Conservation (phyloP, 2,888 invertebrate genomes). For the Pteria penguin region DNA sequence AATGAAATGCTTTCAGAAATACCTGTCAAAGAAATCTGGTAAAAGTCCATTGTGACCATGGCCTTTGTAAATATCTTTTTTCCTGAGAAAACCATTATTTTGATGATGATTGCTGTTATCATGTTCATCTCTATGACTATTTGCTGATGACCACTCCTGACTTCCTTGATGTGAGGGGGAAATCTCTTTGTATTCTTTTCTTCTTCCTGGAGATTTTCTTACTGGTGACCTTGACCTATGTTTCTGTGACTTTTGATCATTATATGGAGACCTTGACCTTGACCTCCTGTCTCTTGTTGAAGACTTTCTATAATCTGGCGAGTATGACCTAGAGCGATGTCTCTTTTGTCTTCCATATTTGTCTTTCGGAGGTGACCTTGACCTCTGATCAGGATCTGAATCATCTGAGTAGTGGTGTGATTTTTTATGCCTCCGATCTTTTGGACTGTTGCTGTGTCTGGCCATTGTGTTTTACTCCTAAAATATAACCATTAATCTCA, state of each 20-base stretch:
- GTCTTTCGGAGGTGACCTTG: too few relatives aligned
- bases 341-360: too few relatives aligned
- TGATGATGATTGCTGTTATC: background rate
- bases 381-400: too few relatives aligned
- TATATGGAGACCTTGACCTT: background rate
- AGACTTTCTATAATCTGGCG: too few relatives aligned
- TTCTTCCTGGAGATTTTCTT: background rate
- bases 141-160: background rate
- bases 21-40: slow-evolving; percentile 40
- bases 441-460: too few relatives aligned
- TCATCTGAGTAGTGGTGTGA: too few relatives aligned
- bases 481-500: too few relatives aligned
- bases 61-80: slow-evolving; percentile 1
- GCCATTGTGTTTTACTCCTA: too few relatives aligned
- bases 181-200: background rate
- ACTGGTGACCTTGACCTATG: background rate
- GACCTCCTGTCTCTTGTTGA: background rate
- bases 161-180: background rate
- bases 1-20: too few relatives aligned
- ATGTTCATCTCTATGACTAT: background rate
- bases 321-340: too few relatives aligned
- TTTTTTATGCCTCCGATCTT: too few relatives aligned
- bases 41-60: slow-evolving; percentile 22
- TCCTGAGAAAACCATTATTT: slow-evolving; percentile 1
- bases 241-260: background rate